Conservation (phyloP, 2,888 invertebrate genomes). For the Athalia cordata region DNA sequence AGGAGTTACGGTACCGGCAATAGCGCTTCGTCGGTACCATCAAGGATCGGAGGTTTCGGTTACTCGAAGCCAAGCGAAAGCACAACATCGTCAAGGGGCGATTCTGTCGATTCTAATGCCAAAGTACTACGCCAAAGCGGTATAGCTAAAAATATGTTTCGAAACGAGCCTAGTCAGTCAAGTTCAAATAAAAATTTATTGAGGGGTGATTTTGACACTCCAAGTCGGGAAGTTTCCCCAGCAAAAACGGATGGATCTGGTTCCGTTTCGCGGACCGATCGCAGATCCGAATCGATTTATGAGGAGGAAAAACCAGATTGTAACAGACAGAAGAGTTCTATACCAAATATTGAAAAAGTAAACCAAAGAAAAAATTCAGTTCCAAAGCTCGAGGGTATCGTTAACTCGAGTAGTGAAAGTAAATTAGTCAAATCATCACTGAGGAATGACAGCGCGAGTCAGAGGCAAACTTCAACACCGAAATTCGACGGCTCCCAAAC, state of each 20-base stretch:
- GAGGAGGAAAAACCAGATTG: slow-evolving; percentile 20
- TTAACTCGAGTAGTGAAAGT: slow-evolving; percentile 54
- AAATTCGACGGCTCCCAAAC: slow-evolving; percentile 54
- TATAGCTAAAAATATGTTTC: slow-evolving; percentile 35
- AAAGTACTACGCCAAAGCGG: slow-evolving; percentile 45
- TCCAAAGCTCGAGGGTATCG: slow-evolving; percentile 54
- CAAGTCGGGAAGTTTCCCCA: slow-evolving; percentile 31
- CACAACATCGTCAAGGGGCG: slow-evolving; percentile 53
- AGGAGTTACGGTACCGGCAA: slow-evolving; percentile 53
- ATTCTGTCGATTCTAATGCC: slow-evolving; percentile 45
- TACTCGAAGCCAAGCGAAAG: slow-evolving; percentile 62
- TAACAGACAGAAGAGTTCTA: slow-evolving; percentile 19
- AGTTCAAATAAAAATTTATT: slow-evolving; percentile 7
- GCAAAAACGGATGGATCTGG: slow-evolving; percentile 34
- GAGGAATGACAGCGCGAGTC: slow-evolving; percentile 50
- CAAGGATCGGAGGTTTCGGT: slow-evolving; percentile 64
- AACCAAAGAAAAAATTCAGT: slow-evolving; percentile 56
- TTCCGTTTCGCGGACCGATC: slow-evolving; percentile 28
- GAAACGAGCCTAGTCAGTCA: slow-evolving; percentile 35
- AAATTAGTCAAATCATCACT: slow-evolving; percentile 54
- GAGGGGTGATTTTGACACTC: not conserved
- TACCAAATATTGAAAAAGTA: slow-evolving; percentile 53
- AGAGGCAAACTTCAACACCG: slow-evolving; percentile 54
- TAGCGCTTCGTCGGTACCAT: slow-evolving; percentile 51
- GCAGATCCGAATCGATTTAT: slow-evolving; percentile 14